A percentile compares a stretch with the other conserved stretches of the same genome.
These are phyloP conservation scores for Eufriesea mexicana DNA, from an alignment of 1,140 invertebrate species.

Conservation along the genomic window DNA sequence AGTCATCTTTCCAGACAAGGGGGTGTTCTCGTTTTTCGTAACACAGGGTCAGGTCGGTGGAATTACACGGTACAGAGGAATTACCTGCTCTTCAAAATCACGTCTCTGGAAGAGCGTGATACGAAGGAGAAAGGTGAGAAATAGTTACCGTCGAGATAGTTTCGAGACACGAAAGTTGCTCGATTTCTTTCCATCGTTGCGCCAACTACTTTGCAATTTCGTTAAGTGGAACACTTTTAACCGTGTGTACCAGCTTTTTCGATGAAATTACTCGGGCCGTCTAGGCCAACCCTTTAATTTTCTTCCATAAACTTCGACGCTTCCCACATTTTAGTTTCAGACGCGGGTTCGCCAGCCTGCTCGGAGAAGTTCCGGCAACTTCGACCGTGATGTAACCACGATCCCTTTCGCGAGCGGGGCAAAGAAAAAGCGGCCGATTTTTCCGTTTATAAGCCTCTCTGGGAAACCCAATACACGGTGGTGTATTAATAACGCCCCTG, in stretches of 20 bases:
- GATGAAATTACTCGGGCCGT: conserved; percentile 49
- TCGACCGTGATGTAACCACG: conserved; percentile 18
- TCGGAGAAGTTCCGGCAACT: conserved; percentile 33
- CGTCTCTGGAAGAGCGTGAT: background rate
- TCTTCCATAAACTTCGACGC: conserved; percentile 58
- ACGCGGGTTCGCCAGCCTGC: conserved; percentile 26
- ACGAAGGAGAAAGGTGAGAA: background rate
- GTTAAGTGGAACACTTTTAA: conserved; percentile 17
- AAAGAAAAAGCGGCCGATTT: conserved; percentile 9
- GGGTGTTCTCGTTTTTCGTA: too few relatives aligned
- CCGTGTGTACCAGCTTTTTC: conserved; percentile 17
- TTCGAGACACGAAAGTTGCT: background rate
- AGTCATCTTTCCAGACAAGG: too few relatives aligned
- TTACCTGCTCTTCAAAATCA: background rate
- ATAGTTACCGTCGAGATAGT: background rate
- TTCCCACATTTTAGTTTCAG: conserved; percentile 53
- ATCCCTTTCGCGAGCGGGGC: conserved; percentile 17
- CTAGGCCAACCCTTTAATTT: conserved; percentile 53
- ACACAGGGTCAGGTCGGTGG: too few relatives aligned
- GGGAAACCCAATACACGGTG: background rate
- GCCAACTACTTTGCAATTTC: conserved; percentile 36
- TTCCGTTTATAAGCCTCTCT: background rate
- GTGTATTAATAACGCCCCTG: conserved; percentile 4
- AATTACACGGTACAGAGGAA: background rate
- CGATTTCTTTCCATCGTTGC: background rate